These are phyloP conservation scores for Thereva unica DNA, from an alignment of 2,888 invertebrate species.

Conservation along the genomic window DNA sequence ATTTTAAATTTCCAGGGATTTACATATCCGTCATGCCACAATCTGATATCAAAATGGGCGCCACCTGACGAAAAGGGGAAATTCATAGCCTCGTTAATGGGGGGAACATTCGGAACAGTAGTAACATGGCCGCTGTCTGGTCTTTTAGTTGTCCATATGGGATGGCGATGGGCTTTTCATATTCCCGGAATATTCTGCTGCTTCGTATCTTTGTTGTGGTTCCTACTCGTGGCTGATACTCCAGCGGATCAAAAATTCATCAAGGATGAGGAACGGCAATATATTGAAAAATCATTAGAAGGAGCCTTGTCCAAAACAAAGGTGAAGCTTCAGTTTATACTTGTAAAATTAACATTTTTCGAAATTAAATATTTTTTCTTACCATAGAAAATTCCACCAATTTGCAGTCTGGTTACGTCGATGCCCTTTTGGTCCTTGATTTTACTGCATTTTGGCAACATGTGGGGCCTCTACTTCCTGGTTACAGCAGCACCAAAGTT, in stretches of 20 bases:
- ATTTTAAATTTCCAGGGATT: slow-evolving; percentile 59
- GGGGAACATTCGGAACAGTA: slow-evolving; percentile 73
- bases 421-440: slow-evolving; percentile 71
- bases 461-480: slow-evolving; percentile 77
- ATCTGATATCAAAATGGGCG: slow-evolving; percentile 72
- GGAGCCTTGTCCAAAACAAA: slow-evolving; percentile 5
- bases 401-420: slow-evolving; percentile 65
- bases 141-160: slow-evolving; percentile 64
- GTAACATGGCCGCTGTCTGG: slow-evolving; percentile 72
- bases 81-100: slow-evolving; percentile 72
- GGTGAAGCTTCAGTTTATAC: slow-evolving; percentile 6
- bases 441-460: slow-evolving; percentile 73
- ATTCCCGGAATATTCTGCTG: slow-evolving; percentile 61
- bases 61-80: slow-evolving; percentile 76
- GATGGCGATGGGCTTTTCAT: slow-evolving; percentile 73
- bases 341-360: not conserved
- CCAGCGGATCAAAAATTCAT: slow-evolving; percentile 69
- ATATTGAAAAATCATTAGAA: slow-evolving; percentile 66
- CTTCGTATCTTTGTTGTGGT: slow-evolving; percentile 64
- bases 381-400: slow-evolving; percentile 68
- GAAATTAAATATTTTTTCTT: slow-evolving; percentile 37
- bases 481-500: slow-evolving; percentile 78
- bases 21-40: slow-evolving; percentile 67
- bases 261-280: slow-evolving; percentile 64
- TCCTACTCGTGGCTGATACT: slow-evolving; percentile 66